A percentile compares a stretch with the other conserved stretches of the same genome.
Conservation (phyloP, 2,888 invertebrate species). For the Parasteatoda lunata region DNA sequence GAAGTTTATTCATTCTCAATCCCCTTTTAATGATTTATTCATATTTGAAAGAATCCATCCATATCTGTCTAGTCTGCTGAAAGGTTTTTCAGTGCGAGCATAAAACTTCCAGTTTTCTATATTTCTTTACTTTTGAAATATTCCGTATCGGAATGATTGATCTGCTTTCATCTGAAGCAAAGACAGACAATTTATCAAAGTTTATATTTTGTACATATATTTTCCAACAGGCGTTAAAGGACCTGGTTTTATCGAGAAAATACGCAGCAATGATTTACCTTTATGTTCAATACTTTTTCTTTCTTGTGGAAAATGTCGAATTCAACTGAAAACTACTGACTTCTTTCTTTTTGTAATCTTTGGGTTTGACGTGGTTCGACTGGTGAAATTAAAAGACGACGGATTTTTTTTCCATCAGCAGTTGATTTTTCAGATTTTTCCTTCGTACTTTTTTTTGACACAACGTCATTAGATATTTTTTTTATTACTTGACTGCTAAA, state of each 20-base stretch:
- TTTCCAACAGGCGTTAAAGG: not conserved
- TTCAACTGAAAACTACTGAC: conserved; percentile 25
- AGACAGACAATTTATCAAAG: conserved; percentile 30
- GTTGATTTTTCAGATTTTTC: not conserved
- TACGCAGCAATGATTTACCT: not conserved
- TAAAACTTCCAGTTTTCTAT: not conserved
- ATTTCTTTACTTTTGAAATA: not conserved
- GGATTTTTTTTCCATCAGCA: not conserved
- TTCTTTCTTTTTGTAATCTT: conserved; percentile 31
- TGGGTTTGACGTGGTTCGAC: conserved; percentile 30
- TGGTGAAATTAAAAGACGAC: conserved; percentile 10
- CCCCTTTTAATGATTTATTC: not conserved
- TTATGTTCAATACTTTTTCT: not conserved
- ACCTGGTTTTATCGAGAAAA: not conserved
- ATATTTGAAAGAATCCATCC: not conserved
- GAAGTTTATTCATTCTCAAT: too few relatives aligned
- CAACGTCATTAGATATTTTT: conserved; percentile 1
- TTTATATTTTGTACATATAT: conserved; percentile 24
- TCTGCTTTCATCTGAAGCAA: not conserved
- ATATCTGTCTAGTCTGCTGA: not conserved
- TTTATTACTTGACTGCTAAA: not conserved
- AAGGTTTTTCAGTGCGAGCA: not conserved
- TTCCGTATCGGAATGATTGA: conserved; percentile 11
- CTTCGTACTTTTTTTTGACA: not conserved
- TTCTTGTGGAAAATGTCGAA: not conserved